Evolutionary conservation across 2,113 vertebrate genomes (phyloP).

Genomic region (Xiphophorus maculatus): DNA sequence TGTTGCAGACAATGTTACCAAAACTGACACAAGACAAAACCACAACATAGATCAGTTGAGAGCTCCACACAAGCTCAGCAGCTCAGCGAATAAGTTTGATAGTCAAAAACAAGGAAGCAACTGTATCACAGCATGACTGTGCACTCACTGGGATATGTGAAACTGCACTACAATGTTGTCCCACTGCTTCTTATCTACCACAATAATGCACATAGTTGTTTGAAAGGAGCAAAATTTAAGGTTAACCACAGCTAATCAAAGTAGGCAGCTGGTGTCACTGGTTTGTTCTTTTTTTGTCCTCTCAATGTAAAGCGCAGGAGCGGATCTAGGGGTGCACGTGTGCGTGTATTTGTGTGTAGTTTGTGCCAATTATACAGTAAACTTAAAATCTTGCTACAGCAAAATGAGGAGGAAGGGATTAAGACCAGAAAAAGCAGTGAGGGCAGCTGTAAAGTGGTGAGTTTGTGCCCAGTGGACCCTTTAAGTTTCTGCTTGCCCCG

Average conservation of each 20-base stretch:
- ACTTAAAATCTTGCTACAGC: constrained; percentile 58
- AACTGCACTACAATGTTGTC: not conserved
- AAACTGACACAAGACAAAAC: constrained; percentile 31
- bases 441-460: constrained; percentile 54
- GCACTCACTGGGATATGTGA: not conserved
- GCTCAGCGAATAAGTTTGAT: not conserved
- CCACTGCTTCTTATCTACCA: not conserved
- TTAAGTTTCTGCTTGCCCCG: constrained; percentile 43
- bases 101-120: not conserved
- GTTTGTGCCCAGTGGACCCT: constrained; percentile 52
- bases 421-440: constrained; percentile 45
- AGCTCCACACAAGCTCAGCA: not conserved
- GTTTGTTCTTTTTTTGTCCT: too few species aligned
- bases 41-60: constrained; percentile 3
- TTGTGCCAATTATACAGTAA: constrained; percentile 58
- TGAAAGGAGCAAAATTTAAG: too few species aligned
- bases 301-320: too few species aligned
- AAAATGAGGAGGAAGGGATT: constrained; percentile 64
- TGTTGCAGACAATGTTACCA: constrained; percentile 11
- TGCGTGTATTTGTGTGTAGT: too few species aligned
- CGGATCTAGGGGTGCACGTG: too few species aligned
- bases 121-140: not conserved
- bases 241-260: too few species aligned
- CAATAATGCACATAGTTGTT: too few species aligned
- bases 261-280: too few species aligned